Evolutionary conservation across 2,888 invertebrate genomes (phyloP), one percentile per base, ranked within the genome.

Genomic region (Cerastis leucographa): DNA sequence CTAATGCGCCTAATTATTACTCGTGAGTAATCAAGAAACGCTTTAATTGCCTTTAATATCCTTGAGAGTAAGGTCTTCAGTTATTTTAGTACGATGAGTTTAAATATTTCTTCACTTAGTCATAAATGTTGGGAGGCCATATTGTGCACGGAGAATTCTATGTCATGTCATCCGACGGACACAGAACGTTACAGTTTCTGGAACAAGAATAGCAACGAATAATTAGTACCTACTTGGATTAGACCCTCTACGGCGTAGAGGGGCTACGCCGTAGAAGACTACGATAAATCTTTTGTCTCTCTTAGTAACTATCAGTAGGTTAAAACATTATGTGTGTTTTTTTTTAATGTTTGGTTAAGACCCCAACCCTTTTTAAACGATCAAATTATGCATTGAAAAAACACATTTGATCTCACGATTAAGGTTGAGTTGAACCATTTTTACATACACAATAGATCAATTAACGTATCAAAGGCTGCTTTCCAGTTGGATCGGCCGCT

Each of bases 391-490:
- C 75, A 74, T 74, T 17, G 81, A 71, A 74, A 68, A 78, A 81
- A 78, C 62, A 67, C 67, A 72, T 51, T 71, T 75, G 70, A 76
- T 76, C 71, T 46, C 70, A 76, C 71, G 74, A 80, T 74, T 74
- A 78, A 67, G 66, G 66, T 81, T 29, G 74, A 78, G 56, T 65
- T 54, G 9, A 71, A 71, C 64, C 29, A 69, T 77, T 79, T 82
- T 78, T 85, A 85, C 82, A 74, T 81, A 87, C 86, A 86, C 85
- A 90, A 87, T 85, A 74, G 80, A 80, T 81, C 85, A 89, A 90
- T 90, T 92, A 91, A 84, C 81, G 78, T 87, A 90, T 90, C 89
- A 89, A 80, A 85, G 71, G 80, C 81, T 71, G 77, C 81, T 86
- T 84, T 81, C 73, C 82, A 87, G 86, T 85, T 81, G 86, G 81